Base-by-base conservation (phyloP, 2,888 invertebrate species). In the Dendrolimus pini region DNA sequence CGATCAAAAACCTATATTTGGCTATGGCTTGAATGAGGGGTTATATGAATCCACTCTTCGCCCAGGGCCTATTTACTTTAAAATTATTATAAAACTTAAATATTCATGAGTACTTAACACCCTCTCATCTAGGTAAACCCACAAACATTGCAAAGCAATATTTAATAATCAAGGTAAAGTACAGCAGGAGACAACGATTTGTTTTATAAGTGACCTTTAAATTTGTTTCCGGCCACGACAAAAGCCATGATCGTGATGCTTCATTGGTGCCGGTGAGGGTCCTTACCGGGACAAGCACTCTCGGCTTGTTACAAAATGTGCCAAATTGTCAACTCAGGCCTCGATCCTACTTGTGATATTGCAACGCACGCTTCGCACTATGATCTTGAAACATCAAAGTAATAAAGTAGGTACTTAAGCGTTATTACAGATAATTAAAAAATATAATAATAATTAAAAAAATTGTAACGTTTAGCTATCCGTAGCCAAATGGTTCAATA, bases 271-370 rank as follows among this genome's bases (percentile, higher is more conserved):
- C 65, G 63, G 59, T 56, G 65, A 82, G 83, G 55, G 67, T 69
- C 55, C 79, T 79, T 63, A 57, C 62, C 62, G 61, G 58, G 52
- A 64, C 65, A 67, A 82, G 82, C 63, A 69, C 79, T 68, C 83
- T 82, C 63, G 62, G 69, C 73, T 72, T 67, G 77, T 75, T 73
- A 81, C 79, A 81, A 83, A 86, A 83, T 83, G 83, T 80, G 76
- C 75, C 81, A 84, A 86, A 85, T 83, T 85, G 83, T 78, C 81
- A 82, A 83, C 74, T 82, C 79, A 68, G 75, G 71, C 62, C 65
- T 67, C 74, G 78, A 81, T 83, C 80, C 74, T 75, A 75, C 80
- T 77, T 78, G 70, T 72, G 75, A 80, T 79, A 75, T 71, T 72
- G 73, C 72, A 70, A 67, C 66, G 66, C 47, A 47, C 47, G 47